These are phyloP conservation scores for Aldrovandia affinis DNA, from an alignment of 2,797 vertebrate species.

Conservation along the genomic window DNA sequence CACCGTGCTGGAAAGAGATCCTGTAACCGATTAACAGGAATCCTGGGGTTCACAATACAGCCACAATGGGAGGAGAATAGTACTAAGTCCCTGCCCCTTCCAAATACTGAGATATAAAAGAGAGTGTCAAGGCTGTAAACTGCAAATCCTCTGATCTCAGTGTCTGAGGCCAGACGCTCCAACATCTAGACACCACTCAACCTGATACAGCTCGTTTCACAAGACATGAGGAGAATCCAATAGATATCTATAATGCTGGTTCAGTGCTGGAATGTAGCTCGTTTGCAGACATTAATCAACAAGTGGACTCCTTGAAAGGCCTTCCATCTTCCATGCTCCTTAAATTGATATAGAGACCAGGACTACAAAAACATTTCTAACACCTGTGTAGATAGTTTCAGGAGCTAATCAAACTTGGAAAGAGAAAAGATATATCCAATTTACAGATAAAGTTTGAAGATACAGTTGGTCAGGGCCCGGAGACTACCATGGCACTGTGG, in stretches of 20 bases:
- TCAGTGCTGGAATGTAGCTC: neutral
- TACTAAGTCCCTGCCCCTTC: slow-evolving; percentile 64
- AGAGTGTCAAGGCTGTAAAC: slow-evolving; percentile 64
- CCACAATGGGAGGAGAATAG: slow-evolving; percentile 70
- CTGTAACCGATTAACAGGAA: slow-evolving; percentile 45
- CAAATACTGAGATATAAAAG: slow-evolving; percentile 65
- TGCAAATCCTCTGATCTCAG: slow-evolving; percentile 60
- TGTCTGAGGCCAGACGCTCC: slow-evolving; percentile 50
- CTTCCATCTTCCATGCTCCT: no score
- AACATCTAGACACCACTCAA: slow-evolving; percentile 40
- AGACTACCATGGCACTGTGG: slow-evolving; percentile 52
- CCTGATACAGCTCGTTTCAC: slow-evolving; percentile 40
- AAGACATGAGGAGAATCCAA: neutral
- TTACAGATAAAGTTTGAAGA: neutral
- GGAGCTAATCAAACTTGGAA: neutral
- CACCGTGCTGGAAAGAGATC: slow-evolving; percentile 48
- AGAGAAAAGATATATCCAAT: neutral
- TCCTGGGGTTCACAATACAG: slow-evolving; percentile 53
- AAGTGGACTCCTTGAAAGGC: no score
- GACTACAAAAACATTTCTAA: neutral
- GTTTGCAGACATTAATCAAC: neutral
- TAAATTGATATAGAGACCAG: no score
- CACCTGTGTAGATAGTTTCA: neutral
- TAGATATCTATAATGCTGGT: neutral
- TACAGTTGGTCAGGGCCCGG: neutral